Base-by-base conservation (phyloP, 2,113 vertebrate species). In the Enhydra lutris region DNA sequence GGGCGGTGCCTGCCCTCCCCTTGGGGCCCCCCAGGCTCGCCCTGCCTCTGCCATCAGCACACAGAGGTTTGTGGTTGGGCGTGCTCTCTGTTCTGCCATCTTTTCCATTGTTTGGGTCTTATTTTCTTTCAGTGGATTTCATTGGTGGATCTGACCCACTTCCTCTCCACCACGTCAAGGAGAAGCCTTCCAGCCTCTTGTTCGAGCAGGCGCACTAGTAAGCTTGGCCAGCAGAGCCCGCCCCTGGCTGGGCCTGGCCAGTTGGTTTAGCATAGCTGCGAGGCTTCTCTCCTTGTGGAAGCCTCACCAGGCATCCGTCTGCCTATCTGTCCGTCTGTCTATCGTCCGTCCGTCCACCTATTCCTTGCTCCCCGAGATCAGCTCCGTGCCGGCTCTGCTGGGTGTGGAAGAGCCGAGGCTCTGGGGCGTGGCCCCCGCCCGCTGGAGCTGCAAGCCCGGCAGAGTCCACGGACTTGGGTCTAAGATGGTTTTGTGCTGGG, bases 71-170 rank as follows among this genome's bases (percentile, higher is more conserved):
- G 26, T 6, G 20, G 10, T 11, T 7, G 13, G 31, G 17, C 1
- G 3, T 15, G 18, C 17, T 86, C 50, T 87, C 47, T 86, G 42
- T 95, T 95, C 95, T 82, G 84, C 98, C 98, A 84, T 93, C 97
- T 42, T 95, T 92, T 74, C 96, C 97, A 96, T 95, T 5, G 71
- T 97, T 95, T 92, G 98, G 98, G 98, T 98, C 98, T 99, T 96
- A 24, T 96, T 99, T 99, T 98, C 97, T 99, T 99, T 99, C 99
- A 99, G 99, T 99, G 99, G 99, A 99, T 99, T 99, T 99, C 99
- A 99, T 99, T 99, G 99, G 99, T 99, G 99, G 99, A 99, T 99
- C 99, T 99, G 99, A 99, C 98, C 99, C 99, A 99, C 99, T 99
- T 98, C 99, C 99, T 99, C 99, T 99, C 99, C 99, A 99, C 99